Conservation (phyloP, 2,888 invertebrate species). For the Drosophila parthenogenetica region DNA sequence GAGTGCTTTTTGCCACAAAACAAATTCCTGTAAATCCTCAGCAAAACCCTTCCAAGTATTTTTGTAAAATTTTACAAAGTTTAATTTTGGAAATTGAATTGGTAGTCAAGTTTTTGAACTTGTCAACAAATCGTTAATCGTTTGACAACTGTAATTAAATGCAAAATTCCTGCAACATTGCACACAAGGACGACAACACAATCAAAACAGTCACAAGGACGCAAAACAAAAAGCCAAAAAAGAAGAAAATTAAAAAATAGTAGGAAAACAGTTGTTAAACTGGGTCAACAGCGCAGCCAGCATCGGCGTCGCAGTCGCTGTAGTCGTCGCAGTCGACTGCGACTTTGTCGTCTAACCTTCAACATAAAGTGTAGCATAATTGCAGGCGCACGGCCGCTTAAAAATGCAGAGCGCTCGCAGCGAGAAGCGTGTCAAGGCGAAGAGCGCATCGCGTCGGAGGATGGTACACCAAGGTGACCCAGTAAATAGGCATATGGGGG, state of each 20-base stretch:
- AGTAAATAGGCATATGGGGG: slow-evolving; percentile 60
- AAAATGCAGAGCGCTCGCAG: slow-evolving; percentile 36
- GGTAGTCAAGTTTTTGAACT: neutral
- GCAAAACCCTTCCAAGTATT: neutral
- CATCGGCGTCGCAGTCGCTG: slow-evolving; percentile 14
- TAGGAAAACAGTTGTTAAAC: slow-evolving; percentile 37
- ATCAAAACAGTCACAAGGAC: slow-evolving; percentile 50
- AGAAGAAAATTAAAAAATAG: slow-evolving; percentile 4
- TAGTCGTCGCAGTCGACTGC: slow-evolving; percentile 10
- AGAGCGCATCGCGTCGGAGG: slow-evolving; percentile 11
- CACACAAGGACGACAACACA: slow-evolving; percentile 57
- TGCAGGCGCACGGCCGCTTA: slow-evolving; percentile 60
- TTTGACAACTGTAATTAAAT: slow-evolving; percentile 43
- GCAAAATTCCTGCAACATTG: slow-evolving; percentile 44
- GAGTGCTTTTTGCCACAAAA: slow-evolving; percentile 9
- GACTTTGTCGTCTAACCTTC: slow-evolving; percentile 57
- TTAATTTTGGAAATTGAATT: neutral
- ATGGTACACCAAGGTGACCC: slow-evolving; percentile 67
- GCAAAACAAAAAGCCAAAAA: slow-evolving; percentile 18
- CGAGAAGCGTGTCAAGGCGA: slow-evolving; percentile 33
- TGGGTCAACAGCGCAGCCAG: slow-evolving; percentile 66
- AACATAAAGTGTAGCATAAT: slow-evolving; percentile 74
- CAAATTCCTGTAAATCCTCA: slow-evolving; percentile 1
- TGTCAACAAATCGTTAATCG: slow-evolving; percentile 63
- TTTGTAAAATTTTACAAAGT: neutral